Percentiles rank a stretch among this genome's conserved stretches.
These are phyloP conservation scores for Cantharis rufa DNA, from an alignment of 2,888 invertebrate species.

Conservation along the genomic window DNA sequence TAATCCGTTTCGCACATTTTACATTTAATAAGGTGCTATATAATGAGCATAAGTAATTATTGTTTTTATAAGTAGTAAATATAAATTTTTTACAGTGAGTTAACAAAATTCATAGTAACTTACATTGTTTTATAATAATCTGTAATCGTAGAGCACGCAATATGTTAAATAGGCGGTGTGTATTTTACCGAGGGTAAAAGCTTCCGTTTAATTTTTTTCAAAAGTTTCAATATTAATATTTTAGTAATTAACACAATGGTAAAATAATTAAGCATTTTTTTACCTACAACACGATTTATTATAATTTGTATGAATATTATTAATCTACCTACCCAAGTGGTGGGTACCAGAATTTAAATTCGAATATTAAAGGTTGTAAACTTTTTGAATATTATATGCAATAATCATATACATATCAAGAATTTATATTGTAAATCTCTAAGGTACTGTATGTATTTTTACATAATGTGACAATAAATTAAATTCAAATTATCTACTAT, in stretches of 20 bases:
- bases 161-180: constrained; percentile 25
- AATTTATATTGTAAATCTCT: constrained; percentile 32
- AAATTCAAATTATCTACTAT: constrained; percentile 36
- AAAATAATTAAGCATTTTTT: not conserved
- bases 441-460: constrained; percentile 29
- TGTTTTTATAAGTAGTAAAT: constrained; percentile 44
- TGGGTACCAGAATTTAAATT: constrained; percentile 18
- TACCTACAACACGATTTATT: not conserved
- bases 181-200: constrained; percentile 19
- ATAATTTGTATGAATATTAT: constrained; percentile 1
- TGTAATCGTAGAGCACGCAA: constrained; percentile 41
- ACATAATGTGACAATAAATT: constrained; percentile 32
- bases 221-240: constrained; percentile 1
- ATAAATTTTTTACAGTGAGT: constrained; percentile 44
- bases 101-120: constrained; percentile 44
- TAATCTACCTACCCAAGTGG: not conserved
- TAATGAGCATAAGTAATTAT: constrained; percentile 11
- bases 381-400: constrained; percentile 30
- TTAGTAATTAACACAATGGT: not conserved
- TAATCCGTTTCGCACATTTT: constrained; percentile 21
- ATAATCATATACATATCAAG: constrained; percentile 35
- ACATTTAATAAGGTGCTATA: constrained; percentile 13
- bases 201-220: constrained; percentile 21
- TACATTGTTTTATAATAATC: constrained; percentile 42
- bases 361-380: constrained; percentile 27